Evolutionary conservation across 2,797 vertebrate genomes (phyloP), one percentile per base, ranked within the genome.

Genomic region (Gymnoscopelus microlampas): DNA sequence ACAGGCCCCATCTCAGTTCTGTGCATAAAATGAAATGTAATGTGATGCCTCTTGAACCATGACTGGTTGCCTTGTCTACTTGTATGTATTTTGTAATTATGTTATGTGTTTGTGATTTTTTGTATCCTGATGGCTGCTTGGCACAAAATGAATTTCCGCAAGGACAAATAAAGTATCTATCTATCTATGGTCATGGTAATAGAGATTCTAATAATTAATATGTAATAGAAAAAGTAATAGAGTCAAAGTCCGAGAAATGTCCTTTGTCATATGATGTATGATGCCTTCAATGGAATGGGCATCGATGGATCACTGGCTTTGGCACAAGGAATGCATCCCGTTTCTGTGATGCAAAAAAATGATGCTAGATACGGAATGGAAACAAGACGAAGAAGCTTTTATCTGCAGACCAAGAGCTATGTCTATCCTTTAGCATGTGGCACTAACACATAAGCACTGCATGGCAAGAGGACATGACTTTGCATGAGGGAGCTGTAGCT

Each of bases 401-500:
- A 44, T 44, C 39, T 70, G 60, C 50, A 80, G 77, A 87, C 83
- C 58, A 82, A 80, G 71, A 83, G 54, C 53, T 70, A 35, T 55
- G 44, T 59, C 60, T 53, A 24, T 64, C 66, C 55, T 71, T 78
- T 68, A 72, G 67, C 81, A 62, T 78, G 80, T 78, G 78, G 80
- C 53, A 59, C 74, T 63, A 73, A 87, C 81, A 80, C 53, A 66
- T 79, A 71, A 86, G 82, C 73, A 80, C 83, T 82, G 81, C 89
- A 81, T 80, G 78, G 80, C 77, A 76, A 92, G 83, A 81, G 83
- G 80, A 81, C 77, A 69, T 48, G 32, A 67, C 81, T 80, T 81
- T 82, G 72, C 80, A 78, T 74, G 73, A 84, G 77, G 79, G 73
- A 73, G 87, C 85, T 85, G 79, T 53, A 63, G 81, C 87, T 84